These are phyloP conservation scores for Ceratothoa steindachneri DNA, from an alignment of 2,888 invertebrate species.

Conservation along the genomic window DNA sequence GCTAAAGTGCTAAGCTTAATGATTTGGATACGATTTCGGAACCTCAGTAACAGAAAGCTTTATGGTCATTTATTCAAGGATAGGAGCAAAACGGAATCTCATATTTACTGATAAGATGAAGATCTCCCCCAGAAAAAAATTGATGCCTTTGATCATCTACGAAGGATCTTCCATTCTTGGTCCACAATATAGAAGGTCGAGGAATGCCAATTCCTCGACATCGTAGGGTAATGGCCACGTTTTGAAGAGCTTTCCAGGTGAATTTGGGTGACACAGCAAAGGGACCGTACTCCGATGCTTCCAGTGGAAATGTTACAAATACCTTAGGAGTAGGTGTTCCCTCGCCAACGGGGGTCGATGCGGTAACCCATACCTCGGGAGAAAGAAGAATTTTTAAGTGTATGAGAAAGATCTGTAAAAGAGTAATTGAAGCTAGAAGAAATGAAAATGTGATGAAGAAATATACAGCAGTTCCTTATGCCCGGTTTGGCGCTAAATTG, in stretches of 20 bases:
- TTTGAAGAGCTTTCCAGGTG: constrained; percentile 25
- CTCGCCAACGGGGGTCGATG: constrained; percentile 31
- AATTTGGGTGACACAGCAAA: constrained; percentile 28
- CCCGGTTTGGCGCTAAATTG: too few species aligned
- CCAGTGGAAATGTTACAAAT: constrained; percentile 13
- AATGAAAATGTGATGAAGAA: too few species aligned
- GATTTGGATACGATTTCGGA: too few species aligned
- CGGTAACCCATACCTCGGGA: constrained; percentile 37
- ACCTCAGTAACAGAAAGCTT: too few species aligned
- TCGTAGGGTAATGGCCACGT: constrained; percentile 29
- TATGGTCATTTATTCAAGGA: too few species aligned
- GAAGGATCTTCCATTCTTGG: neutral
- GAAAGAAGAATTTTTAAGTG: too few species aligned
- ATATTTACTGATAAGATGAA: constrained; percentile 35
- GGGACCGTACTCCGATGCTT: constrained; percentile 27
- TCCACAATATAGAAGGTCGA: constrained; percentile 26
- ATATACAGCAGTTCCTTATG: too few species aligned
- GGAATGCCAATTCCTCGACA: constrained; percentile 34
- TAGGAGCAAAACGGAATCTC: too few species aligned
- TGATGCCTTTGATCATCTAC: constrained; percentile 23
- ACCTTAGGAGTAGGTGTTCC: constrained; percentile 24
- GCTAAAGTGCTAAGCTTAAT: too few species aligned
- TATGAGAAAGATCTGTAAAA: too few species aligned
- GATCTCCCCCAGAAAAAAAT: constrained; percentile 34
- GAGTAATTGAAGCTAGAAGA: too few species aligned